Evolutionary conservation across 2,113 vertebrate species (phyloP).

Genomic region (Uropsilus gracilis): DNA sequence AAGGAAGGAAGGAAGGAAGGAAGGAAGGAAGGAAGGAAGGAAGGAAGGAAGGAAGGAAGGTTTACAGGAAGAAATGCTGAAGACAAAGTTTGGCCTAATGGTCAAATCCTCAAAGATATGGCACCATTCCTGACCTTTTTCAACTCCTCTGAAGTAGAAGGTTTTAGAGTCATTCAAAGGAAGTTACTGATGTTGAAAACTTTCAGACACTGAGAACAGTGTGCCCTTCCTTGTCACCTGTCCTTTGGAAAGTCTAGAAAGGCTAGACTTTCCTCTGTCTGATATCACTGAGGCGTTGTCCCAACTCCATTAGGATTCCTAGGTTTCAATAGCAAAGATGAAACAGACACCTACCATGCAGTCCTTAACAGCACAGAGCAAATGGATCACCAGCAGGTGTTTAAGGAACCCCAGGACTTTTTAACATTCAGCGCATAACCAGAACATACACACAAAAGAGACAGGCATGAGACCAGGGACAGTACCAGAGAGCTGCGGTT

Average conservation of each 20-base stretch:
- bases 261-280: neutral
- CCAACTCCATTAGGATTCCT: neutral
- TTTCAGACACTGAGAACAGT: neutral
- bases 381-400: neutral
- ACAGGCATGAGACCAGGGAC: neutral
- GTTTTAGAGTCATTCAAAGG: neutral
- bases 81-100: neutral
- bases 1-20: fast-evolving
- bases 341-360: neutral
- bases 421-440: constrained; percentile 42
- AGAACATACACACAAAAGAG: constrained; percentile 10
- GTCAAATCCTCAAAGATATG: neutral
- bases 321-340: neutral
- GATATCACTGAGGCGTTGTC: neutral
- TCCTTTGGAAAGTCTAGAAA: constrained; percentile 17
- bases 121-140: neutral
- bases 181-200: neutral
- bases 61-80: neutral
- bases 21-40: neutral
- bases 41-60: fast-evolving
- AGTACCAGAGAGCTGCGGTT: neutral
- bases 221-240: neutral
- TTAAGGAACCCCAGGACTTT: neutral
- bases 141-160: neutral
- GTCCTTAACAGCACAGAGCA: neutral